Conservation (phyloP, 53 echinoderm and acorn worm species). For the Holothuria scabra region DNA sequence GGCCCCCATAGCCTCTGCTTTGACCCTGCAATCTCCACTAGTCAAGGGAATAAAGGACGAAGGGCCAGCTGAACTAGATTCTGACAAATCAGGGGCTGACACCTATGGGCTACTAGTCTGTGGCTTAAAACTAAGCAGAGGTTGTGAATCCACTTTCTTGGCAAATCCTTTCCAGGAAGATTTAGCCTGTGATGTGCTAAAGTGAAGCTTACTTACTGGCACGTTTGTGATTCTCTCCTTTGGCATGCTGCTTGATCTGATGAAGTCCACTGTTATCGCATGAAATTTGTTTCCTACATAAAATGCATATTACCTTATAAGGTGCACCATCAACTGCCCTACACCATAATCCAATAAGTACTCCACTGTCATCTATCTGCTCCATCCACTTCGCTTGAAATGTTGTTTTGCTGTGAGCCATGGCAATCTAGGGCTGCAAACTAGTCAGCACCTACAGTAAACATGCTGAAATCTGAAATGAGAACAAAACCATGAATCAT, state of each 20-base stretch:
- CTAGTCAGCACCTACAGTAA: too few relatives aligned
- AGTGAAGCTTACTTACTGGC: too few relatives aligned
- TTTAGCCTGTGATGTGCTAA: too few relatives aligned
- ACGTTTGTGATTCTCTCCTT: conserved; percentile 19
- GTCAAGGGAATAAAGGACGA: neutral
- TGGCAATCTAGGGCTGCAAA: too few relatives aligned
- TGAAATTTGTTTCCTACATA: conserved; percentile 3
- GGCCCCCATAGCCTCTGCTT: conserved; percentile 22
- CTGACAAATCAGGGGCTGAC: too few relatives aligned
- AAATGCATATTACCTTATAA: neutral
- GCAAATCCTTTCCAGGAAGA: too few relatives aligned
- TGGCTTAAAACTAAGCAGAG: neutral
- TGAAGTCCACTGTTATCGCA: conserved; percentile 1
- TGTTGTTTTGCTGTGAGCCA: too few relatives aligned
- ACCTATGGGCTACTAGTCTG: neutral
- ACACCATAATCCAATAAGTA: neutral
- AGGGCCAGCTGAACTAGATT: neutral
- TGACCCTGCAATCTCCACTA: conserved; percentile 3
- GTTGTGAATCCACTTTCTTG: neutral
- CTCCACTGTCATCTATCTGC: neutral
- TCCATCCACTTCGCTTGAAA: neutral
- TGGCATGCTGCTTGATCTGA: conserved; percentile 6
- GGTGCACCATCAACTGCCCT: neutral
- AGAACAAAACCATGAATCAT: too few relatives aligned
- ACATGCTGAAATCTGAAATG: too few relatives aligned